Evolutionary conservation across 1,140 invertebrate genomes (phyloP).

Genomic region (Bombyx mori): ASM3026992v2 NC_085127.1:8955001-8955500

Average conservation of each 20-base stretch:
- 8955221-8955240: not conserved
- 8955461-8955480: too few species aligned
- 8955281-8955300: not conserved
- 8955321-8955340: too few species aligned
- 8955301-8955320: not conserved
- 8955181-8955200: constrained; percentile 14
- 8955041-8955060: constrained; percentile 80
- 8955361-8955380: too few species aligned
- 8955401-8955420: too few species aligned
- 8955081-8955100: constrained; percentile 65
- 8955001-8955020: constrained; percentile 32
- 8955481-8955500: too few species aligned
- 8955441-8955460: too few species aligned
- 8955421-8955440: too few species aligned
- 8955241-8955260: not conserved
- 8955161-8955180: constrained; percentile 18
- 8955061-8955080: constrained; percentile 83
- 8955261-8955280: constrained; percentile 4
- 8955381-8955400: too few species aligned
- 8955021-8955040: constrained; percentile 76
- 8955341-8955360: too few species aligned
- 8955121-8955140: constrained; percentile 26
- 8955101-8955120: constrained; percentile 37
- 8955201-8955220: not conserved
- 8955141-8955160: constrained; percentile 21